Evolutionary conservation across 2,888 invertebrate species (phyloP), one percentile per base, ranked within the genome.

Genomic region (Luffia ferchaultella): DNA sequence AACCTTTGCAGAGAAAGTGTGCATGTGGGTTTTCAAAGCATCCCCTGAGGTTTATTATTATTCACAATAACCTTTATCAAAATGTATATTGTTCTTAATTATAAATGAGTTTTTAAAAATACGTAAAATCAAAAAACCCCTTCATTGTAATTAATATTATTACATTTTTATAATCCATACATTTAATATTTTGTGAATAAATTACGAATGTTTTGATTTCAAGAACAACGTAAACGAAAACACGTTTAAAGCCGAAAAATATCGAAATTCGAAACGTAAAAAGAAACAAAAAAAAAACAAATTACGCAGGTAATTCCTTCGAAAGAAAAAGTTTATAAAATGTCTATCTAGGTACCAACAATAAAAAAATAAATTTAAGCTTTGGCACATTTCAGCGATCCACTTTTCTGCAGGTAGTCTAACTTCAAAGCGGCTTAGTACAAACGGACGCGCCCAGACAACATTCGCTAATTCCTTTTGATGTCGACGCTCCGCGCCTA

Each of bases 381-480:
- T 66, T 69, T 70, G 64, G 64, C 70, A 69, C 70, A 72, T 73
- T 76, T 72, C 64, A 60, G 62, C 63, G 62, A 48, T 48, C 42
- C 40, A 42, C 48, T 48, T 66, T 69, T 65, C 74, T 67, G 70
- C 72, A 73, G 78, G 75, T 76, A 70, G 68, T 69, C 18, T 43
- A 68, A 77, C 76, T 75, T 80, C 80, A 83, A 82, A 83, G 79
- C 74, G 67, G 75, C 74, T 76, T 72, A 52, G 46, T 20, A 79
- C 76, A 76, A 76, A 69, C 76, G 76, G 77, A 78, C 78, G 75
- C 82, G 79, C 79, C 74, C 71, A 79, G 78, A 80, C 79, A 82
- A 80, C 80, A 78, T 76, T 79, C 76, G 76, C 73, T 83, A 82
- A 83, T 82, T 83, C 79, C 73, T 82, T 83, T 83, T 83, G 80